Conservation (phyloP, 2,888 invertebrate genomes). For the Dastarcus helophoroides region DNA sequence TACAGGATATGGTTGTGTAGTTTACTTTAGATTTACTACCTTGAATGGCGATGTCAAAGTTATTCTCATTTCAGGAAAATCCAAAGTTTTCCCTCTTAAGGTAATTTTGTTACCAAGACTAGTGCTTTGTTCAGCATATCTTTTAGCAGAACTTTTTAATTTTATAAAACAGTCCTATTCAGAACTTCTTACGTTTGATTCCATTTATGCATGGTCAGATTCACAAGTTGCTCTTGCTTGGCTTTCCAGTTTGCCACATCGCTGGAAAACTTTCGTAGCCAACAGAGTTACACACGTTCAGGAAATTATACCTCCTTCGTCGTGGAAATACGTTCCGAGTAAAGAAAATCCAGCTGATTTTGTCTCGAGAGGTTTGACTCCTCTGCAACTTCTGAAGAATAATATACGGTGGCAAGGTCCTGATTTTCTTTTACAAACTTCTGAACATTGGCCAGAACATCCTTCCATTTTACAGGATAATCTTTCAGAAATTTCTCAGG, state of each 20-base stretch:
- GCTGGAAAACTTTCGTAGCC: constrained; percentile 6
- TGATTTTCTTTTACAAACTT: too few species aligned
- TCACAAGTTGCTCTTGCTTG: constrained; percentile 2
- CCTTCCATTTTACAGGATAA: too few species aligned
- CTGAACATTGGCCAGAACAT: too few species aligned
- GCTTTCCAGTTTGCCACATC: constrained; percentile 6
- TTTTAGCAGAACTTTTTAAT: constrained; percentile 8
- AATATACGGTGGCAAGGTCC: too few species aligned
- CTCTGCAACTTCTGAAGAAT: background rate
- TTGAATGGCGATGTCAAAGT: constrained; percentile 1
- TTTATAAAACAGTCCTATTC: background rate
- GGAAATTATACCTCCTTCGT: constrained; percentile 1
- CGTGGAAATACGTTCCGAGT: constrained; percentile 2
- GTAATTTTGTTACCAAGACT: constrained; percentile 12
- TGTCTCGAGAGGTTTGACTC: background rate
- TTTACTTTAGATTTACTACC: constrained; percentile 12
- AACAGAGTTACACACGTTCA: constrained; percentile 6
- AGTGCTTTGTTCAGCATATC: constrained; percentile 13
- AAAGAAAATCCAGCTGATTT: constrained; percentile 3
- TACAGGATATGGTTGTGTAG: constrained; percentile 10
- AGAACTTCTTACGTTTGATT: background rate
- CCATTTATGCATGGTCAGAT: constrained; percentile 5
- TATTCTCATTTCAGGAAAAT: constrained; percentile 10
- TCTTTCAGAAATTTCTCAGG: too few species aligned
- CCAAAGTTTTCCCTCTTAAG: constrained; percentile 12